These are phyloP conservation scores for fruit fly (Drosophila melanogaster) DNA, from an alignment of 1,140 invertebrate species.

Conservation along the genomic window DNA sequence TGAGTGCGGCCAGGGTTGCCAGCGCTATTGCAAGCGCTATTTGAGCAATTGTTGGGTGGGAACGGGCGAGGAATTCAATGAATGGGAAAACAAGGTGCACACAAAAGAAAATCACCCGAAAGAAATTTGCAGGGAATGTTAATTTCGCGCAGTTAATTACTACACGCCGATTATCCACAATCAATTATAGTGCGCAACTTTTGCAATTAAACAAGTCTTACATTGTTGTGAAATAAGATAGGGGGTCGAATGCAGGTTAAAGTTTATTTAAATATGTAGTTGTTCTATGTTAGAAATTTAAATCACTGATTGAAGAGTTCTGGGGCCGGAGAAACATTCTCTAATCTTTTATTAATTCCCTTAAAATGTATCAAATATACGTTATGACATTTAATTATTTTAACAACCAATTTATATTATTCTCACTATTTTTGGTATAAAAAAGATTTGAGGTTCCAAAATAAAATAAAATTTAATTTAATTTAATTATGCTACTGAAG, in stretches of 20 bases:
- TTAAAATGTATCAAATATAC: no score
- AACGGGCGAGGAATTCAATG: slow-evolving; percentile 42
- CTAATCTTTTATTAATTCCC: no score
- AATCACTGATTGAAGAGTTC: no score
- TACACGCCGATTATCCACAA: slow-evolving; percentile 12
- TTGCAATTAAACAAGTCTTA: slow-evolving; percentile 18
- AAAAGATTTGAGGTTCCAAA: no score
- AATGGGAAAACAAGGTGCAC: slow-evolving; percentile 38
- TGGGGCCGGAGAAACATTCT: no score
- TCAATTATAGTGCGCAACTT: slow-evolving; percentile 19
- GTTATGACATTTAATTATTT: background rate
- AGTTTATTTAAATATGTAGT: no score
- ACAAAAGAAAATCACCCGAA: slow-evolving; percentile 23
- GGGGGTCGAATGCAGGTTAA: background rate
- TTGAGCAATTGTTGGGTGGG: slow-evolving; percentile 29
- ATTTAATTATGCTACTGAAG: background rate
- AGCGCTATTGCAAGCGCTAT: slow-evolving; percentile 14
- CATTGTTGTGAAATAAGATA: slow-evolving; percentile 4
- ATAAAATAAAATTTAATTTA: no score
- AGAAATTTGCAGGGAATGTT: slow-evolving; percentile 22
- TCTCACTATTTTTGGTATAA: no score
- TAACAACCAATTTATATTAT: background rate
- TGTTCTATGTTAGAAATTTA: no score
- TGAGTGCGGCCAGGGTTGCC: slow-evolving; percentile 37
- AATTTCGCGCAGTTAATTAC: slow-evolving; percentile 34